Base-by-base conservation (phyloP, 2,888 invertebrate species). In the Cephus nigrinus region DNA sequence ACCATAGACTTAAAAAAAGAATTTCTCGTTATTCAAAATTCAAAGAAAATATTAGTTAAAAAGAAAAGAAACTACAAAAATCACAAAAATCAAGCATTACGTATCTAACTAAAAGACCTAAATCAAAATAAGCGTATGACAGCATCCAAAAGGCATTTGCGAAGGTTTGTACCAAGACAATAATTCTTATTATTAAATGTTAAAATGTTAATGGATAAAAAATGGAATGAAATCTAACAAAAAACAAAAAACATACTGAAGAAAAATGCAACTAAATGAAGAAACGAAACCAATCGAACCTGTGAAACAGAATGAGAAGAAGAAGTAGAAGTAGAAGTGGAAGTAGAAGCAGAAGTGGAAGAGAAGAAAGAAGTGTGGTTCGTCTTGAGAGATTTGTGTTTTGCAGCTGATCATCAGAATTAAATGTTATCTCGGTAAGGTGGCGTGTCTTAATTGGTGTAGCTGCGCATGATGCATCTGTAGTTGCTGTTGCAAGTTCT, bases 361-460 rank as follows among this genome's bases (percentile, higher is more conserved):
- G 85, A 40, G 40, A 40, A 40, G 40, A 40, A 15, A 40, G 40
- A 83, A 80, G 75, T 76, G 80, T 76, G 75, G 74, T 74, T 79
- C 75, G 74, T 76, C 73, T 79, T 81, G 80, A 80, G 71, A 82
- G 78, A n/a, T 78, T 11, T 78, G 40, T 78, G 74, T 77, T 80
- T 80, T 74, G 32, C 76, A 69, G 77, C 76, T 73, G 82, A 81
- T 75, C 76, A 55, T 75, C 72, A 76, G 76, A 75, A 81, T 75
- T 82, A 80, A 85, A 75, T 87, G 88, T 87, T 90, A 90, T 90
- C 90, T 90, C 82, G 89, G 88, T 77, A 90, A 81, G 76, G 88
- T 89, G 76, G 88, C 84, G 82, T 89, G 86, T 84, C 85, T 86
- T 82, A 88, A 81, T 80, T 88, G 88, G 80, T 87, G 89, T 80